phyloP scores from a whole-genome alignment of 2,797 vertebrate species.

The Botia almorhae region DNA sequence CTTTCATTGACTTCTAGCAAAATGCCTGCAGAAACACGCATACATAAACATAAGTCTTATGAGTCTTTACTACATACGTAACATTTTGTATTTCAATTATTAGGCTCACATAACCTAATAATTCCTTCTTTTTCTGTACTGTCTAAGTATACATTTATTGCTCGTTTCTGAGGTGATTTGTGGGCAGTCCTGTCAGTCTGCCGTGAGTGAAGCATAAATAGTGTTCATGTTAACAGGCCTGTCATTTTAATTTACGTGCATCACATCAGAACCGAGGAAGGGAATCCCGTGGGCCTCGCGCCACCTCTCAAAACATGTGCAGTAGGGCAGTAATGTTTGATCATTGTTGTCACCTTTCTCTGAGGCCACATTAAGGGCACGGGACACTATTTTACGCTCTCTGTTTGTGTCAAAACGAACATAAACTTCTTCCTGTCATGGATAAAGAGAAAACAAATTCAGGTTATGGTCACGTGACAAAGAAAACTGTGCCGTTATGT shows the following conservation, averaged over 20 bases:
- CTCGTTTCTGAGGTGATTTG: conserved; percentile 21
- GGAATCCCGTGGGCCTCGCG: conserved; percentile 3
- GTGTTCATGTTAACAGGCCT: conserved; percentile 19
- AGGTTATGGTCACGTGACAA: background rate
- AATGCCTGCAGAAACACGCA: conserved; percentile 31
- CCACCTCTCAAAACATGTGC: conserved; percentile 21
- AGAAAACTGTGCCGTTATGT: background rate
- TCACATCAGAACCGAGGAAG: conserved; percentile 16
- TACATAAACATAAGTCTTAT: background rate
- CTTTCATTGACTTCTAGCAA: conserved; percentile 50
- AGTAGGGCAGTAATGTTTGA: conserved; percentile 2
- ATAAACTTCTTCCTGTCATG: conserved; percentile 60
- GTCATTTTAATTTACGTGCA: conserved; percentile 31
- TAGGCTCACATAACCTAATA: background rate
- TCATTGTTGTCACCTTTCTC: conserved; percentile 46
- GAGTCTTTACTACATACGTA: no score
- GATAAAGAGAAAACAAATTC: background rate
- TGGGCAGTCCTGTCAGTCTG: background rate
- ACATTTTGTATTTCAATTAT: no score
- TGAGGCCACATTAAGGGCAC: conserved; percentile 33
- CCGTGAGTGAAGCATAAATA: conserved; percentile 13
- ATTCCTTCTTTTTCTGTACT: background rate
- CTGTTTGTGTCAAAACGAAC: conserved; percentile 50
- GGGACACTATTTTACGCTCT: conserved; percentile 49
- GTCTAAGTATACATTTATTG: background rate